Percentiles rank a stretch among this genome's conserved stretches.
Conservation (phyloP, 2,113 vertebrate genomes). For the Aegithalos caudatus region DNA sequence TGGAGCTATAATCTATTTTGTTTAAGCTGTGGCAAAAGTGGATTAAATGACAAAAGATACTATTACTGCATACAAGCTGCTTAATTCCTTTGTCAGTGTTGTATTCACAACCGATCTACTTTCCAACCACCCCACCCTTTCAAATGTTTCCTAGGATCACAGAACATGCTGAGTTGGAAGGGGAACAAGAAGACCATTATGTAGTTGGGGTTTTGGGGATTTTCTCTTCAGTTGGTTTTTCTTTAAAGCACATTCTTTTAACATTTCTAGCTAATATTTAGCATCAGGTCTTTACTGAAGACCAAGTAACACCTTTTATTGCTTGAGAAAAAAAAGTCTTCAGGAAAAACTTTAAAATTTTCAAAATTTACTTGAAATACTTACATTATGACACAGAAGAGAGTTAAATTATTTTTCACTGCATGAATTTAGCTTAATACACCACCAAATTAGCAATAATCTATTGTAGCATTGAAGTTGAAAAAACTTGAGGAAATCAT, state of each 20-base stretch:
- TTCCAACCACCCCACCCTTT: not conserved
- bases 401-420: not conserved
- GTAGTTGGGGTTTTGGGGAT: accelerated
- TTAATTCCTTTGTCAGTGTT: not conserved
- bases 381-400: not conserved
- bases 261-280: not conserved
- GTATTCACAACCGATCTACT: not conserved
- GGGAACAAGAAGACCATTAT: not conserved
- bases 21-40: not conserved
- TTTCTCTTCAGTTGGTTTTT: not conserved
- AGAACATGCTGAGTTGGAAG: not conserved
- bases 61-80: no score
- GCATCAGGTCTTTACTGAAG: not conserved
- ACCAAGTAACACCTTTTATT: not conserved
- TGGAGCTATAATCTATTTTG: not conserved
- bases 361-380: not conserved
- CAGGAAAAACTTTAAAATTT: not conserved
- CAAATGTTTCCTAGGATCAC: not conserved
- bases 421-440: not conserved
- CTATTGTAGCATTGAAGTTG: not conserved
- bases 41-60: not conserved
- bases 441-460: not conserved
- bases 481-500: not conserved
- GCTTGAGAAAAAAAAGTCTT: accelerated
- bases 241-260: not conserved